Evolutionary conservation across 2,888 invertebrate genomes (phyloP).

Genomic region (Metopia argyrocephala): DNA sequence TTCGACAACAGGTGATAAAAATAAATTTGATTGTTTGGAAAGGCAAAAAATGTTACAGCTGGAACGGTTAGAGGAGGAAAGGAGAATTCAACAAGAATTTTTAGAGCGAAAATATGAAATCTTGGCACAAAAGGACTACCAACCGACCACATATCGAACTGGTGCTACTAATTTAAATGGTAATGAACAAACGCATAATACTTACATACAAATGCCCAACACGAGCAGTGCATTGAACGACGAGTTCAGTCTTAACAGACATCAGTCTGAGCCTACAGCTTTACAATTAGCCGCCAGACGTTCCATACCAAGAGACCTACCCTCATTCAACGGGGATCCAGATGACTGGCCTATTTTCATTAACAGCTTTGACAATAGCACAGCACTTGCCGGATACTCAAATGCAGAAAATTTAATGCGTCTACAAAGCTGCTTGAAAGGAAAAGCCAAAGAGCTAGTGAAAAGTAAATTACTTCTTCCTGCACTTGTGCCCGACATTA

Average conservation of each 20-base stretch:
- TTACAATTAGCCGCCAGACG: conserved; percentile 16
- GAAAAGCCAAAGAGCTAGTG: conserved; percentile 11
- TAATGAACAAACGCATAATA: too few species aligned
- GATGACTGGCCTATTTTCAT: conserved; percentile 36
- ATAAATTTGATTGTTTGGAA: neutral
- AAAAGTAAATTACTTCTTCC: conserved; percentile 4
- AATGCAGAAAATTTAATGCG: conserved; percentile 22
- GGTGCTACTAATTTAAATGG: neutral
- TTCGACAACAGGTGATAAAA: neutral
- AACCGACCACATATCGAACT: neutral
- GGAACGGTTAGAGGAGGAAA: conserved; percentile 11
- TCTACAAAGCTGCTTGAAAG: conserved; percentile 13
- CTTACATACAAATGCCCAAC: neutral
- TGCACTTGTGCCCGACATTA: conserved; percentile 2
- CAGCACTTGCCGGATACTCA: neutral
- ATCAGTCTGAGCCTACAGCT: neutral
- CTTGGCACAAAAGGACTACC: neutral
- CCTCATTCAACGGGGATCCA: conserved; percentile 22
- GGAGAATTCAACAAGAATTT: conserved; percentile 17
- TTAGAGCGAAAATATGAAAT: conserved; percentile 15
- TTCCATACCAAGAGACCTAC: neutral
- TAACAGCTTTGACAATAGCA: conserved; percentile 34
- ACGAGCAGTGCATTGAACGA: neutral
- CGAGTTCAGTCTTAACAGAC: too few species aligned
- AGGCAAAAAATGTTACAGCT: conserved; percentile 15